Evolutionary conservation across 2,888 invertebrate genomes (phyloP).

Genomic region (Lasioglossum oenotherae): DNA sequence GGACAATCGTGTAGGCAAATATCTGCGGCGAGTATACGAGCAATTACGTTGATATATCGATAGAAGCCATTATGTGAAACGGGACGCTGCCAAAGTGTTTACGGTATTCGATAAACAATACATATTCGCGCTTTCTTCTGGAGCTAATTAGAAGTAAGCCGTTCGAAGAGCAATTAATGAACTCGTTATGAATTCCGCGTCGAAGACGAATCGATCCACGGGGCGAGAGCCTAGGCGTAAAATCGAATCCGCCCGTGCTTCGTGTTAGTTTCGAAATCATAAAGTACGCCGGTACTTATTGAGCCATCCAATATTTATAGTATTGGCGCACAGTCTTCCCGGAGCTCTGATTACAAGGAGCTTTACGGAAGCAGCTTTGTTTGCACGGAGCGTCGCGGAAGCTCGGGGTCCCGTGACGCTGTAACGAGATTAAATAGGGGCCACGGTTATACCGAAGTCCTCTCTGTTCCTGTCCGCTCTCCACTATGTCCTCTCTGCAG

Average conservation of each 20-base stretch:
- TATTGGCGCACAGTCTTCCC: constrained; percentile 8
- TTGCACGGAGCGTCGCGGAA: constrained; percentile 15
- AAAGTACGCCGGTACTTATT: constrained; percentile 10
- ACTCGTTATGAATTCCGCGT: not conserved
- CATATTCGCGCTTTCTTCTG: no score
- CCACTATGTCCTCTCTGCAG: no score
- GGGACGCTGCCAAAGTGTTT: not conserved
- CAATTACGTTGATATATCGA: constrained; percentile 5
- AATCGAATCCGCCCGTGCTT: not conserved
- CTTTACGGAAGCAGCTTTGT: constrained; percentile 19
- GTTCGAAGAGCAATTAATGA: not conserved
- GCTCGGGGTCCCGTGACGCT: constrained; percentile 17
- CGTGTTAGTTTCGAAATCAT: not conserved
- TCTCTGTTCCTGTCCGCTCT: not conserved
- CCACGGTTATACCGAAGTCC: not conserved
- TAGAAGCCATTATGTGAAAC: not conserved
- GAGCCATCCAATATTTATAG: constrained; percentile 16
- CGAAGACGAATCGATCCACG: not conserved
- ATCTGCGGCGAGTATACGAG: not conserved
- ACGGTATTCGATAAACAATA: not conserved
- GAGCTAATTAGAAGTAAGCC: not conserved
- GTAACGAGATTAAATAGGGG: constrained; percentile 7
- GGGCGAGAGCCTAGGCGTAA: not conserved
- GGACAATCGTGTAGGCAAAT: not conserved
- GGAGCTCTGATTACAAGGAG: constrained; percentile 13